phyloP scores from a whole-genome alignment of 2,797 vertebrate genomes.

The Ctenosaura bakeri region DNA sequence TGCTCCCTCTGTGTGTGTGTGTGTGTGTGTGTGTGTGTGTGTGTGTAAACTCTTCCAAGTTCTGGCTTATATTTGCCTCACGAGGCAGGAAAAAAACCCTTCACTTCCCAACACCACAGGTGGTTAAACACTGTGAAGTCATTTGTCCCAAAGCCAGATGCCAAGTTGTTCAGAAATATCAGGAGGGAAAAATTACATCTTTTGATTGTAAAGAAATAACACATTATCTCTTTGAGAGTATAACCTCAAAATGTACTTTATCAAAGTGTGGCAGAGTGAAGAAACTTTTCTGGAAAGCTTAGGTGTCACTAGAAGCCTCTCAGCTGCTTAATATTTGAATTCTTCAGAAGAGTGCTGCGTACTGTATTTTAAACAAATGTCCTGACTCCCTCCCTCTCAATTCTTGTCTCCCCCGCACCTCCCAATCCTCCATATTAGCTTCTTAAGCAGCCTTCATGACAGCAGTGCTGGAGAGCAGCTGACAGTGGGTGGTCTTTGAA shows the following conservation, averaged over 20 bases:
- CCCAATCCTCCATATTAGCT: constrained; percentile 49
- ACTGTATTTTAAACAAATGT: constrained; percentile 63
- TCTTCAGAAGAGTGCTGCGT: constrained; percentile 64
- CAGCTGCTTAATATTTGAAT: constrained; percentile 67
- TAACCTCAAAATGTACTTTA: constrained; percentile 55
- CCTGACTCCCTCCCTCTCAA: constrained; percentile 63
- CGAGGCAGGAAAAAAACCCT: not conserved
- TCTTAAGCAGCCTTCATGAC: constrained; percentile 57
- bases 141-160: constrained; percentile 66
- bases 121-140: constrained; percentile 39
- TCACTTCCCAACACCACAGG: constrained; percentile 8
- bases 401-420: not conserved
- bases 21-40: no score
- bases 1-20: no score
- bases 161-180: constrained; percentile 58
- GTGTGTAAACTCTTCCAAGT: no score
- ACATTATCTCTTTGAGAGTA: constrained; percentile 16
- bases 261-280: constrained; percentile 56
- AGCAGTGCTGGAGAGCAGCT: constrained; percentile 53
- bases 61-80: no score
- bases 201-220: constrained; percentile 62
- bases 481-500: constrained; percentile 55
- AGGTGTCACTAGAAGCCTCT: constrained; percentile 73
- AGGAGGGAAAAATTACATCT: constrained; percentile 14
- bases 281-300: constrained; percentile 61